Conservation (phyloP, 2,113 vertebrate species). For the Chinchilla lanigera region DNA sequence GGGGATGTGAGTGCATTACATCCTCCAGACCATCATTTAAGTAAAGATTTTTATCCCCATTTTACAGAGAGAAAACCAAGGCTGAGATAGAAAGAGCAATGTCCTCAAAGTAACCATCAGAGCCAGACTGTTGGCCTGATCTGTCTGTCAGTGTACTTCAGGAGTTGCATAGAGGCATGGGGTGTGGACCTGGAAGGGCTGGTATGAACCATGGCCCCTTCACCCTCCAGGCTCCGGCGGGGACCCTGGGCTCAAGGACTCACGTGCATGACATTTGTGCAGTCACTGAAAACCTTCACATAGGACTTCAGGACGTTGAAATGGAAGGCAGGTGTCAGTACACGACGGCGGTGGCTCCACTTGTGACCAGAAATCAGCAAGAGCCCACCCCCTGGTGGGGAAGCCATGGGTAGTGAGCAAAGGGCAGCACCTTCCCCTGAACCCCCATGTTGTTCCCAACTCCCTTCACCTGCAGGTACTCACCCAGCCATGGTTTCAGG, state of each 20-base stretch:
- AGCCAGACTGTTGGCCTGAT: background rate
- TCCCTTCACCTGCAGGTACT: conserved; percentile 68
- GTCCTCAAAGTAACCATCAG: background rate
- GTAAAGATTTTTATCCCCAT: background rate
- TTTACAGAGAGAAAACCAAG: background rate
- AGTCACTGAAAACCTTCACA: conserved; percentile 87
- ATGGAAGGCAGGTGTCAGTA: conserved; percentile 86
- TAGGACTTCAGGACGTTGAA: conserved; percentile 89
- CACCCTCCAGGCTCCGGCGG: too few relatives aligned
- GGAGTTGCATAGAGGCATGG: background rate
- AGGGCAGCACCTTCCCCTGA: background rate
- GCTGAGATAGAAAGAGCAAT: background rate
- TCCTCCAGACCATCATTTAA: background rate
- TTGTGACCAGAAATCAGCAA: conserved; percentile 88
- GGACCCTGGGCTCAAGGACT: background rate
- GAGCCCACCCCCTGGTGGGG: conserved; percentile 82
- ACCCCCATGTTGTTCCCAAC: background rate
- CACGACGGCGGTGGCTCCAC: conserved; percentile 88
- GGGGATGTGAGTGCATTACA: background rate
- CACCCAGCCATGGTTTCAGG: conserved; percentile 94
- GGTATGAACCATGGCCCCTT: rapidly evolving
- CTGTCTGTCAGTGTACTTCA: background rate
- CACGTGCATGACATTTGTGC: conserved; percentile 86
- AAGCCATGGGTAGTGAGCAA: background rate
- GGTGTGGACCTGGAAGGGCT: too few relatives aligned